A percentile compares a stretch with the other conserved stretches of the same genome.
These are phyloP conservation scores for Amphipyra berbera DNA, from an alignment of 2,888 invertebrate species.

Conservation along the genomic window DNA sequence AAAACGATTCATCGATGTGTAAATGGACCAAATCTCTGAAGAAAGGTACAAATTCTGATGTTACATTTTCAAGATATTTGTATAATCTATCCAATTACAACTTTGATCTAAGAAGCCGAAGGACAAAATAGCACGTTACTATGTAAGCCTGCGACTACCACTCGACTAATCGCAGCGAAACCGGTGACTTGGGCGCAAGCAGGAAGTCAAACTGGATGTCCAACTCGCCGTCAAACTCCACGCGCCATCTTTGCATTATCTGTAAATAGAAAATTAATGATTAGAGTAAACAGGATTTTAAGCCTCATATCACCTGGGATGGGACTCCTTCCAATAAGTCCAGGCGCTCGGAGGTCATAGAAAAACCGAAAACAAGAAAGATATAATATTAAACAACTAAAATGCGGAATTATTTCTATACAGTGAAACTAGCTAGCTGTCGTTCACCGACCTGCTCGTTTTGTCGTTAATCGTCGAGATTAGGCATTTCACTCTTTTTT, in stretches of 20 bases:
- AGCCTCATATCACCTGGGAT: no score
- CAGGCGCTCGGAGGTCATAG: no score
- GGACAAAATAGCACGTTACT: slow-evolving; percentile 10
- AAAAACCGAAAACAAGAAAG: no score
- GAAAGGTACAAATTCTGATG: slow-evolving; percentile 8
- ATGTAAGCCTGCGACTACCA: slow-evolving; percentile 71
- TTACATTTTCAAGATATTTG: slow-evolving; percentile 3
- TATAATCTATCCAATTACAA: slow-evolving; percentile 19
- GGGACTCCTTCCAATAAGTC: no score
- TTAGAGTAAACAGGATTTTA: not conserved
- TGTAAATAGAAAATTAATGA: slow-evolving; percentile 71
- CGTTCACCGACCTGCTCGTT: no score
- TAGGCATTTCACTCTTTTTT: no score
- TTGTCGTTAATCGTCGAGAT: no score
- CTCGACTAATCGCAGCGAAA: slow-evolving; percentile 92
- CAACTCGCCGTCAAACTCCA: slow-evolving; percentile 92
- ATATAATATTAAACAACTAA: no score
- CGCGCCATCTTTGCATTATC: slow-evolving; percentile 93
- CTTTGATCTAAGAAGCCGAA: slow-evolving; percentile 20
- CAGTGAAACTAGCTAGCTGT: no score
- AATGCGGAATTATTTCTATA: no score
- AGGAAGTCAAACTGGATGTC: slow-evolving; percentile 95
- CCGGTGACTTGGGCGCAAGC: slow-evolving; percentile 93
- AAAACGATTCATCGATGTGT: no score
- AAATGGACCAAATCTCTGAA: slow-evolving; percentile 4